These are phyloP conservation scores for Hystrix brachyura DNA, from an alignment of 2,113 vertebrate species.

Conservation along the genomic window DNA sequence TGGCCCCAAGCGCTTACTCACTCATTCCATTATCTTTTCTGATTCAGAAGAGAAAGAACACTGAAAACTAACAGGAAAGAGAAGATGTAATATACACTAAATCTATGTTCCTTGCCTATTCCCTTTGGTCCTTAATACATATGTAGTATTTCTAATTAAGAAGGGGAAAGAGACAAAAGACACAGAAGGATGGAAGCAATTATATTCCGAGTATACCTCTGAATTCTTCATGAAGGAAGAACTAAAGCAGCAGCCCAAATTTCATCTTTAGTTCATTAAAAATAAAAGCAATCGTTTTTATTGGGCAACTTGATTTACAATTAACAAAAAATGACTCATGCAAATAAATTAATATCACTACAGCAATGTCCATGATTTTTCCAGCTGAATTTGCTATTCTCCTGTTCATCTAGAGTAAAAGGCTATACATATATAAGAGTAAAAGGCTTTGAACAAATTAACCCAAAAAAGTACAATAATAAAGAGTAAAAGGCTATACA, in stretches of 20 bases:
- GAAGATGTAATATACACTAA: background rate
- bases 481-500: background rate
- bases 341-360: constrained; percentile 26
- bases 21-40: background rate
- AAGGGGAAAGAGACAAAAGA: background rate
- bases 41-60: constrained; percentile 20
- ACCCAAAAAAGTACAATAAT: background rate
- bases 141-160: background rate
- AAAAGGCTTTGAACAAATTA: constrained; percentile 34
- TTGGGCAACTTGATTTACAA: background rate
- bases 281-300: background rate
- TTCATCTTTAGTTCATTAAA: constrained; percentile 39
- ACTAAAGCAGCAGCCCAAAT: constrained; percentile 23
- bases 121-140: background rate
- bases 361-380: background rate
- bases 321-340: background rate
- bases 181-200: background rate
- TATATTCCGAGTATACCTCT: background rate
- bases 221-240: background rate
- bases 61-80: background rate
- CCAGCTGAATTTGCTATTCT: background rate
- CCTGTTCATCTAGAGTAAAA: background rate
- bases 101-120: background rate
- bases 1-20: background rate
- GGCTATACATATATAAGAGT: background rate